Conservation (phyloP, 2,888 invertebrate genomes). For the Brachylomia viminalis region DNA sequence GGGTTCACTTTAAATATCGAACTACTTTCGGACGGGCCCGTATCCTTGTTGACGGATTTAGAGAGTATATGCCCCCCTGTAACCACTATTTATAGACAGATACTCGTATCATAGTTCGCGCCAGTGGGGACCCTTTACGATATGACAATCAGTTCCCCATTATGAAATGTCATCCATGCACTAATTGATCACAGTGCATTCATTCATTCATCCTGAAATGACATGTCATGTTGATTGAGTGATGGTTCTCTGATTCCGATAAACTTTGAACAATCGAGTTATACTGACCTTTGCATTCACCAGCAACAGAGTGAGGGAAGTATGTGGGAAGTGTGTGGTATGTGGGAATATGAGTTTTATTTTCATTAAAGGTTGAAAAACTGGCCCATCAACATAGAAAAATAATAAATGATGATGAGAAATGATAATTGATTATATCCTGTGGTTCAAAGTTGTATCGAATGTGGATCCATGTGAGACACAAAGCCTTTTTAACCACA, state of each 20-base stretch:
- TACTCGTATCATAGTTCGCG: background rate
- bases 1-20: no score
- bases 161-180: constrained; percentile 22
- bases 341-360: background rate
- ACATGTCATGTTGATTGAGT: constrained; percentile 31
- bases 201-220: constrained; percentile 15
- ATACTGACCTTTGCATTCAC: no score
- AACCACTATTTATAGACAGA: background rate
- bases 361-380: background rate
- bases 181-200: constrained; percentile 1
- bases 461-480: no score
- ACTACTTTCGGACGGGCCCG: no score
- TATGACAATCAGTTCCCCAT: background rate
- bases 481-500: no score
- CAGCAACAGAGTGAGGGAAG: background rate
- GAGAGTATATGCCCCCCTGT: no score
- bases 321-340: no score
- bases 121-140: no score
- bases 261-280: background rate
- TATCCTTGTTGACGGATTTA: no score
- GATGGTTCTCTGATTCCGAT: constrained; percentile 28
- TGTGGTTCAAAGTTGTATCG: background rate
- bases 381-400: no score
- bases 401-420: no score
- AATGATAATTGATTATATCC: background rate